Evolutionary conservation across 2,888 invertebrate genomes (phyloP).

Genomic region (Escarpia spicata): DNA sequence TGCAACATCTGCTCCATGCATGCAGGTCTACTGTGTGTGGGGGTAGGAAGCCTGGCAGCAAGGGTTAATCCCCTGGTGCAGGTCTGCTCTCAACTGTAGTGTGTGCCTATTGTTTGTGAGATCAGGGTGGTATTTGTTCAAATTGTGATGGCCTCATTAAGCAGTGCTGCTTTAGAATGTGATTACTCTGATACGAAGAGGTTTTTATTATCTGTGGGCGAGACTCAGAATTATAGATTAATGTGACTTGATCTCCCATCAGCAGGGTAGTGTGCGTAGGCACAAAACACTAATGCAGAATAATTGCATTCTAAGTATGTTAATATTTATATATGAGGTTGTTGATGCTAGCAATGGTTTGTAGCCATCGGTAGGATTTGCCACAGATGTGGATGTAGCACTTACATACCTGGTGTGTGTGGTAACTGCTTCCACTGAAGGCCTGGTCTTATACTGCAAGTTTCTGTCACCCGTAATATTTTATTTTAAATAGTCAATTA

Average conservation of each 20-base stretch:
- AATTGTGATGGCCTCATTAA: background rate
- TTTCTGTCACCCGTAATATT: too few species aligned
- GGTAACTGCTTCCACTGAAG: too few species aligned
- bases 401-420: too few species aligned
- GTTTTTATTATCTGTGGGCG: background rate
- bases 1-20: background rate
- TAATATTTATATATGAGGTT: background rate
- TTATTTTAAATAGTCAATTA: too few species aligned
- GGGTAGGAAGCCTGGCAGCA: background rate
- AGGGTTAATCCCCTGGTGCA: background rate
- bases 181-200: background rate
- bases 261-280: background rate
- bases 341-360: background rate
- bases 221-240: background rate
- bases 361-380: background rate
- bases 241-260: background rate
- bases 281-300: background rate
- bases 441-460: too few species aligned
- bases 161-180: background rate
- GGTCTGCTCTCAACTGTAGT: background rate
- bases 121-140: background rate
- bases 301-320: background rate
- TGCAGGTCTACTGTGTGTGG: background rate
- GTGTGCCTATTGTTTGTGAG: background rate
- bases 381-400: background rate